Base-by-base conservation (phyloP, 1,140 invertebrate species). In the Thaumetopoea pityocampa region DNA sequence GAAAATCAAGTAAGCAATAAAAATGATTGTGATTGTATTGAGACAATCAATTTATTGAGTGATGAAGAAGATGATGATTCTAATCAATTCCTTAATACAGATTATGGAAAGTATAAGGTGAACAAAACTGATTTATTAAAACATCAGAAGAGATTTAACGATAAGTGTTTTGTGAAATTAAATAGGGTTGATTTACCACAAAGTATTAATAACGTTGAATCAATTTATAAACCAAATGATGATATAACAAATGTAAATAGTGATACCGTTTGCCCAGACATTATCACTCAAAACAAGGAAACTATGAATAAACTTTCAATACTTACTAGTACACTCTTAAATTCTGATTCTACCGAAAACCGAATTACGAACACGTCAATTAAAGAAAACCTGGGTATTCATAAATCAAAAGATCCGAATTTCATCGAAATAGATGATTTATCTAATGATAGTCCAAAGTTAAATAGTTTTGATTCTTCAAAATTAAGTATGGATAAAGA, bases 41-140 rank as follows among this genome's bases (percentile, higher is more conserved):
- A 80, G 42, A 72, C 67, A 9, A 65, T 83, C 24, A 54, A 72
- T 46, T 65, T 84, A 34, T 52, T 79, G 12, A 80, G 73, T 49
- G 80, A 84, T 15, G 77, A 79, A 20, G 80, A 84, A 35, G 58
- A 71, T 28, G 56, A 66, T 19, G 36, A 24, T 26, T 16, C 15
- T 24, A 36, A 24, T 10, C 19, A 55, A 16, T 27, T 4, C 26
- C 63, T 68, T 29, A 51, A 52, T 35, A 79, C 72, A 18, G 61
- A 83, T 53, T 78, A 63, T 49, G 74, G 71, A 10, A 45, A 49
- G 10, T 78, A 46, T 36, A 56, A 51, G 11, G 34, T 66, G 19
- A 18, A 23, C 18, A 26, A 30, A 8, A 49, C 60, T 3, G 44
- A 37, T 15, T 34, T 42, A 15, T 42, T 62, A 5, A 64, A 63